Conservation (phyloP, 2,888 invertebrate species). For the Ectemnius cavifrons region DNA sequence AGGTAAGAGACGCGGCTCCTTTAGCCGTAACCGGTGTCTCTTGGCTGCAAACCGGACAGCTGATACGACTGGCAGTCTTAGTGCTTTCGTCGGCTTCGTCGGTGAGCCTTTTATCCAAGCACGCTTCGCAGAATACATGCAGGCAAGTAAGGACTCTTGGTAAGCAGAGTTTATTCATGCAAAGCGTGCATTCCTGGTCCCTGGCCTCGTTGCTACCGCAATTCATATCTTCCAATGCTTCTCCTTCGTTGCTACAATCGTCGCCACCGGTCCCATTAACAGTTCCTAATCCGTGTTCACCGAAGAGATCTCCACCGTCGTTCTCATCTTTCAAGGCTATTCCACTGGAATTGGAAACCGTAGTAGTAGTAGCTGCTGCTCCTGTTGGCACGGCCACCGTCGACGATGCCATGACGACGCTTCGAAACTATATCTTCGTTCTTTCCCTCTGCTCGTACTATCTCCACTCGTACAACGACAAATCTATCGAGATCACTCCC, state of each 20-base stretch:
- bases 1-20: constrained; percentile 88
- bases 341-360: constrained; percentile 53
- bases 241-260: constrained; percentile 52
- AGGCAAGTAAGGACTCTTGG: constrained; percentile 95
- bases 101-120: constrained; percentile 89
- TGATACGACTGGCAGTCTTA: constrained; percentile 83
- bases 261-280: constrained; percentile 42
- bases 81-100: constrained; percentile 84
- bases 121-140: constrained; percentile 96
- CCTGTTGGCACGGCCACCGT: constrained; percentile 72
- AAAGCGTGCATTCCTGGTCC: constrained; percentile 72
- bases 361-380: constrained; percentile 49
- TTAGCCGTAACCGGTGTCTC: constrained; percentile 88
- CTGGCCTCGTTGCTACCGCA: constrained; percentile 61
- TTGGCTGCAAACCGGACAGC: constrained; percentile 91
- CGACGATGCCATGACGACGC: constrained; percentile 69
- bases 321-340: constrained; percentile 64
- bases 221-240: constrained; percentile 68
- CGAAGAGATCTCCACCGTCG: constrained; percentile 63
- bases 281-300: constrained; percentile 60
- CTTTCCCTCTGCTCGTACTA: no score
- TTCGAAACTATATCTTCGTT: no score
- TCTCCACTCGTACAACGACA: neutral
- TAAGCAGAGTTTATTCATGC: constrained; percentile 86
- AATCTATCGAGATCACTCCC: neutral